Conservation (phyloP, 2,888 invertebrate species). For the Lepeophtheirus nordmannii region DNA sequence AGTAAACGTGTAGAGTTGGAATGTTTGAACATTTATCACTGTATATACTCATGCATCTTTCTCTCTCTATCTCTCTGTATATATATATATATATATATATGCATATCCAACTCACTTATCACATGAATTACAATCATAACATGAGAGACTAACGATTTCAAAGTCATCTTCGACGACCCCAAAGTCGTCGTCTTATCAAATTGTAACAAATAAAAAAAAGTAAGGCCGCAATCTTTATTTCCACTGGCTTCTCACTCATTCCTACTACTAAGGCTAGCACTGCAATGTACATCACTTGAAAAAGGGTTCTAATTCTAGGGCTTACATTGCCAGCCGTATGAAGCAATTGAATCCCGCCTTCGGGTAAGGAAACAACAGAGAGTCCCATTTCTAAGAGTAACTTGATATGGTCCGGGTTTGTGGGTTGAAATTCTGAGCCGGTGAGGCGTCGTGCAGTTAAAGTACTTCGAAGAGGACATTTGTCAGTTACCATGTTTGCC, state of each 20-base stretch:
- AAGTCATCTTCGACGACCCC: neutral
- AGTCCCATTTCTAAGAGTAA: constrained; percentile 88
- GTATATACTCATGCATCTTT: no score
- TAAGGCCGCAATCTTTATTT: no score
- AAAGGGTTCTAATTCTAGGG: constrained; percentile 27
- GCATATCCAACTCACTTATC: no score
- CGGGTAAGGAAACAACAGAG: constrained; percentile 65
- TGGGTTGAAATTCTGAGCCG: constrained; percentile 43
- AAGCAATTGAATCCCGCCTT: constrained; percentile 78
- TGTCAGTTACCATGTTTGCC: constrained; percentile 65
- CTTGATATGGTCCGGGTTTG: constrained; percentile 71
- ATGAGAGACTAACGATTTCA: neutral
- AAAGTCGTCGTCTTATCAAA: constrained; percentile 2
- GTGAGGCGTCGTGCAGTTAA: constrained; percentile 29
- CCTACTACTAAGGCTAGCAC: no score
- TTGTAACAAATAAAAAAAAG: neutral
- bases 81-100: no score
- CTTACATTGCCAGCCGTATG: constrained; percentile 73
- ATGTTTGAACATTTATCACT: no score
- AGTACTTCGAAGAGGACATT: constrained; percentile 47
- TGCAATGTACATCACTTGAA: no score
- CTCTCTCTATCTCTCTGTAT: no score
- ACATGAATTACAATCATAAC: no score
- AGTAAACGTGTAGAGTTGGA: no score
- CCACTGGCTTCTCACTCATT: no score